These are phyloP conservation scores for Drosophila pseudoobscura DNA, from an alignment of 1,140 invertebrate species.

Conservation along the genomic window DNA sequence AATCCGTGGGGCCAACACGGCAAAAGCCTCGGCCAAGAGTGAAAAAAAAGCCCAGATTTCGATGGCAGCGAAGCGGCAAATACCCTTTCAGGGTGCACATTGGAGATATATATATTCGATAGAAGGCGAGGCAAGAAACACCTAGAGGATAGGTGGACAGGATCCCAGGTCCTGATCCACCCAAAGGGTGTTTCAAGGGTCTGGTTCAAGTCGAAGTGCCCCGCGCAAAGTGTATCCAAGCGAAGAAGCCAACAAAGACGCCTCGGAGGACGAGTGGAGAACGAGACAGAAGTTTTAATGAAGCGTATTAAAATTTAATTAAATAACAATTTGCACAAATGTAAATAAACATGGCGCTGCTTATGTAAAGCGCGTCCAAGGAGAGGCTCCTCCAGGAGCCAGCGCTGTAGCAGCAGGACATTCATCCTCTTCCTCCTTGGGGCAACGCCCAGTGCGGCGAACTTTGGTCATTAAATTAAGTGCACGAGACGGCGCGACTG, in stretches of 20 bases:
- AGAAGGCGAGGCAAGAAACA: too few relatives aligned
- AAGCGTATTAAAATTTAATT: constrained; percentile 81
- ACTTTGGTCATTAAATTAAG: constrained; percentile 80
- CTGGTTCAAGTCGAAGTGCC: neutral
- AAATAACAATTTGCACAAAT: constrained; percentile 80
- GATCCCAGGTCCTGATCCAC: too few relatives aligned
- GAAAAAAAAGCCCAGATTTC: too few relatives aligned
- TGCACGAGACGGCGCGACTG: constrained; percentile 49
- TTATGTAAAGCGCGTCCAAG: constrained; percentile 57
- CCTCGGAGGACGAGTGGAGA: constrained; percentile 10
- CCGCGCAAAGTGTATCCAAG: neutral
- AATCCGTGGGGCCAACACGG: constrained; percentile 28
- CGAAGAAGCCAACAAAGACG: neutral
- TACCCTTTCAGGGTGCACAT: too few relatives aligned
- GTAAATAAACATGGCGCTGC: constrained; percentile 74
- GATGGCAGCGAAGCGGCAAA: too few relatives aligned
- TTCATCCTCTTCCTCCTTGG: constrained; percentile 25
- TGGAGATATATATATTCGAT: neutral
- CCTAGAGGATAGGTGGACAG: neutral
- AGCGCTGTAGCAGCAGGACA: constrained; percentile 5
- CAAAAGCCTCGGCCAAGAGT: neutral
- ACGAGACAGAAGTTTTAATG: constrained; percentile 67
- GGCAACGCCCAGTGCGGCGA: constrained; percentile 67
- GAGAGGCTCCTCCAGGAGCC: constrained; percentile 4
- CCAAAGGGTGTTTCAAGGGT: too few relatives aligned